These are phyloP conservation scores for Cyanocitta stelleri DNA, from an alignment of 2,113 vertebrate genomes.

Conservation along the genomic window DNA sequence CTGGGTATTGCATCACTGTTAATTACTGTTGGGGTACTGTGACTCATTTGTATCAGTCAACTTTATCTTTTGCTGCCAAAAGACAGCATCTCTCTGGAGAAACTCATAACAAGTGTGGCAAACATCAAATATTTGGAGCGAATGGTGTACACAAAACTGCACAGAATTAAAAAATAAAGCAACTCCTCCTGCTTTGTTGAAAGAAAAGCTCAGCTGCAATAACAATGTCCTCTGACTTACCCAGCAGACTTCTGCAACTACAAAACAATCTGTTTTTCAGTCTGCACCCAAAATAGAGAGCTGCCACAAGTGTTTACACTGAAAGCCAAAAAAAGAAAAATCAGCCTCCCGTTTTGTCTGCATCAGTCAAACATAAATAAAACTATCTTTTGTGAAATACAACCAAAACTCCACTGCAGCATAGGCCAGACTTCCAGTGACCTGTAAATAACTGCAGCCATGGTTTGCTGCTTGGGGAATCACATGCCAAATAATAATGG, in stretches of 20 bases:
- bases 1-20: constrained; percentile 72
- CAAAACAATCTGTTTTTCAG: constrained; percentile 29
- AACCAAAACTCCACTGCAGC: background rate
- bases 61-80: constrained; percentile 76
- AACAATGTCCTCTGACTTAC: background rate
- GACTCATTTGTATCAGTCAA: constrained; percentile 71
- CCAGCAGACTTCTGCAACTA: background rate
- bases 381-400: constrained; percentile 8
- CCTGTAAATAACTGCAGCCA: background rate
- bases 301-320: background rate
- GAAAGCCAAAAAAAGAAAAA: constrained; percentile 17
- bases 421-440: background rate
- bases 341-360: background rate
- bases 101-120: constrained; percentile 69
- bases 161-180: constrained; percentile 45
- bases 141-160: constrained; percentile 15
- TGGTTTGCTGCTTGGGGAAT: background rate
- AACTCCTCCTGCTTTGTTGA: background rate
- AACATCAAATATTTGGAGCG: constrained; percentile 46
- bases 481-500: background rate
- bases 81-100: constrained; percentile 75
- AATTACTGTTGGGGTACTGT: constrained; percentile 67
- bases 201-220: constrained; percentile 8
- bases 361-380: constrained; percentile 6
- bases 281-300: constrained; percentile 15